These are phyloP conservation scores for Odontomachus brunneus DNA, from an alignment of 1,140 invertebrate genomes.

Conservation along the genomic window DNA sequence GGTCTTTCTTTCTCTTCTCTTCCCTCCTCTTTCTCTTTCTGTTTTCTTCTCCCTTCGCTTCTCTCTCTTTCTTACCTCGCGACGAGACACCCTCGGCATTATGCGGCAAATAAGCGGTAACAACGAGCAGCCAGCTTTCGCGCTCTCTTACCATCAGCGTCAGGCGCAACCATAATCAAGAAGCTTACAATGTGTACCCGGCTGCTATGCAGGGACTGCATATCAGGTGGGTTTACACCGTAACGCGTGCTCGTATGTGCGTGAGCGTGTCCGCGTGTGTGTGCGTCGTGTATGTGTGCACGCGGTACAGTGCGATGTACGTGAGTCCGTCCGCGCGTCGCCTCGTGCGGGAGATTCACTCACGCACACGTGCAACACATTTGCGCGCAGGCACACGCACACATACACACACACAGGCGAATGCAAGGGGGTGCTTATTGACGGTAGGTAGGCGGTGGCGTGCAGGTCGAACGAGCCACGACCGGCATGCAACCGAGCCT, in stretches of 20 bases:
- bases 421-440: slow-evolving; percentile 63
- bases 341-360: background rate
- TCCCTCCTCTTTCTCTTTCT: slow-evolving; percentile 23
- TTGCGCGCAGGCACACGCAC: too few relatives aligned
- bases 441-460: slow-evolving; percentile 68
- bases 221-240: slow-evolving; percentile 33
- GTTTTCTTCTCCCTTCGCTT: background rate
- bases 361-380: background rate
- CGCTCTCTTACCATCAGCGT: slow-evolving; percentile 1
- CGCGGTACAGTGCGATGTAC: slow-evolving; percentile 7
- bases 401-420: slow-evolving; percentile 7
- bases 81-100: slow-evolving; percentile 63
- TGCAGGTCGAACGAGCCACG: slow-evolving; percentile 72
- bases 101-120: slow-evolving; percentile 75
- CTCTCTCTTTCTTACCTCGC: background rate
- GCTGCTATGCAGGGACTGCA: slow-evolving; percentile 8
- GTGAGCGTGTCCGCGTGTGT: slow-evolving; percentile 32
- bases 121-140: slow-evolving; percentile 24
- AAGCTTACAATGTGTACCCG: slow-evolving; percentile 21
- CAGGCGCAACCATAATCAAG: slow-evolving; percentile 58
- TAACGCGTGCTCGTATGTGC: background rate
- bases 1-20: background rate
- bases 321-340: background rate
- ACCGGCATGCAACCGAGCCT: slow-evolving; percentile 74
- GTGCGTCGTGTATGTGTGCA: background rate